Evolutionary conservation across 2,113 vertebrate species (phyloP).

Genomic region (Gambusia affinis): DNA sequence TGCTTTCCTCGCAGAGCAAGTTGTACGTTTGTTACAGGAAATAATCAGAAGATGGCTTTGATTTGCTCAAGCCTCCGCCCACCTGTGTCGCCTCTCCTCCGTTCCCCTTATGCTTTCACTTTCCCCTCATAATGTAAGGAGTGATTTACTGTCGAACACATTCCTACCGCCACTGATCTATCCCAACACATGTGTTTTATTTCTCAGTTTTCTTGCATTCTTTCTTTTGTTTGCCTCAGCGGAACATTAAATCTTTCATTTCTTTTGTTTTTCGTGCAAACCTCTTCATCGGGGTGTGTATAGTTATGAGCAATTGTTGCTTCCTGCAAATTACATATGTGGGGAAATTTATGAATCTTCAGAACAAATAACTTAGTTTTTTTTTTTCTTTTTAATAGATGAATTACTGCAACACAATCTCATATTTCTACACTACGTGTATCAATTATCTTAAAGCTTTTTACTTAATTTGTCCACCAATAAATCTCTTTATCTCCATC

Average conservation of each 20-base stretch:
- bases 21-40: background rate
- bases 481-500: constrained; percentile 28
- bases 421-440: background rate
- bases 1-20: constrained; percentile 2
- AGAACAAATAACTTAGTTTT: background rate
- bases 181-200: constrained; percentile 27
- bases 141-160: constrained; percentile 66
- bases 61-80: constrained; percentile 15
- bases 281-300: constrained; percentile 17
- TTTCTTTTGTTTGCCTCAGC: constrained; percentile 22
- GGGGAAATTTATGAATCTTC: background rate
- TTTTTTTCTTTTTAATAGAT: too few relatives aligned
- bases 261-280: background rate
- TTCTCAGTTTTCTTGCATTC: constrained; percentile 4
- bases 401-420: constrained; percentile 1
- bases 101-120: constrained; percentile 41
- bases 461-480: constrained; percentile 6
- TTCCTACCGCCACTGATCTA: constrained; percentile 40
- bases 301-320: constrained; percentile 14
- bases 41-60: constrained; percentile 45
- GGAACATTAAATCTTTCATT: background rate
- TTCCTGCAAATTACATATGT: background rate
- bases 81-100: constrained; percentile 16
- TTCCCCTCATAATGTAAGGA: constrained; percentile 50
- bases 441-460: constrained; percentile 8